These are phyloP conservation scores for Ceratosolen fusciceps DNA, from an alignment of 1,140 invertebrate species.

Conservation along the genomic window DNA sequence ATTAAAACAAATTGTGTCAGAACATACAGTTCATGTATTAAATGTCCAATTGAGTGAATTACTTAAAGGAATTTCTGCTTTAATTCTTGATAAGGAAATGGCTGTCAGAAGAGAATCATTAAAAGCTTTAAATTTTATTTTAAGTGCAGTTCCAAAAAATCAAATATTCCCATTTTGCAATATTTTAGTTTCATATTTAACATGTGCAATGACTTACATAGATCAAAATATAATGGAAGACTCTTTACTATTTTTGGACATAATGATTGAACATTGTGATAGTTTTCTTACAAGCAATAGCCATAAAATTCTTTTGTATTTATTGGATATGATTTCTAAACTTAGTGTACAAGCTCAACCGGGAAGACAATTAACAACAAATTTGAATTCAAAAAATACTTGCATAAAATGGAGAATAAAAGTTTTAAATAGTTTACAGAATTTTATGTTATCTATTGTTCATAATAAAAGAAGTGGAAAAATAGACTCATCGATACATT, in stretches of 20 bases:
- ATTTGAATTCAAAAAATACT: constrained; percentile 78
- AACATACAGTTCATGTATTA: constrained; percentile 72
- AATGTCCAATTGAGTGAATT: constrained; percentile 77
- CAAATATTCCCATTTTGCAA: constrained; percentile 79
- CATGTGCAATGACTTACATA: constrained; percentile 91
- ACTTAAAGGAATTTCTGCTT: constrained; percentile 77
- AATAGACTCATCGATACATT: neutral
- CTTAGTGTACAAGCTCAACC: constrained; percentile 75
- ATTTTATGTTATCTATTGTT: constrained; percentile 73
- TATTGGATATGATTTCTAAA: constrained; percentile 85
- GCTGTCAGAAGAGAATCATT: constrained; percentile 78
- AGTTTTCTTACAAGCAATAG: constrained; percentile 76
- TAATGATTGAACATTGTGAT: constrained; percentile 76
- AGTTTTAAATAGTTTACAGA: constrained; percentile 77
- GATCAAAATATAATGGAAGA: constrained; percentile 84
- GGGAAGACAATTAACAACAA: constrained; percentile 76
- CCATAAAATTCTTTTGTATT: constrained; percentile 80
- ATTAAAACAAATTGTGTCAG: constrained; percentile 78
- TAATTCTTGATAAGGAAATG: constrained; percentile 81
- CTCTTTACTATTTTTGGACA: constrained; percentile 83
- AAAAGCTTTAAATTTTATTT: constrained; percentile 77
- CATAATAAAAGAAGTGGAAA: constrained; percentile 45
- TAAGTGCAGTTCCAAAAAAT: constrained; percentile 71
- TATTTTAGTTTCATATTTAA: constrained; percentile 82
- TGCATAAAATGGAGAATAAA: constrained; percentile 83